A percentile compares a stretch with the other conserved stretches of the same genome.
Conservation (phyloP, 2,113 vertebrate genomes). For the Dicaeum eximium region DNA sequence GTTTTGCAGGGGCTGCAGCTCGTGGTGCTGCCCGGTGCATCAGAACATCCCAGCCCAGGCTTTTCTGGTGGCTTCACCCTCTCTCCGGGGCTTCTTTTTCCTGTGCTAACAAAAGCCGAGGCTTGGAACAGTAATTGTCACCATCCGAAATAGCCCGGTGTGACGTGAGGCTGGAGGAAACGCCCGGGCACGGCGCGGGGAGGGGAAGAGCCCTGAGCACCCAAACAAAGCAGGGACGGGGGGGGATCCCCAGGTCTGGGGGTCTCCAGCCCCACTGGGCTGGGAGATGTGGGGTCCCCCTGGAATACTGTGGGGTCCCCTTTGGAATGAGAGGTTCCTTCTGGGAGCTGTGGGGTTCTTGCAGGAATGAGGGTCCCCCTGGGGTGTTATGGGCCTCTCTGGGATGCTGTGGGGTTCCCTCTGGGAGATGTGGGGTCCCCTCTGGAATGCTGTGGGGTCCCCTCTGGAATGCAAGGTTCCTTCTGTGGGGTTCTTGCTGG, state of each 20-base stretch:
- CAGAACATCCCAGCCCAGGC: rapidly evolving
- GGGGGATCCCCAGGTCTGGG: rapidly evolving
- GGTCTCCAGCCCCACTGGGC: rapidly evolving
- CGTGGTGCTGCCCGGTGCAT: rapidly evolving
- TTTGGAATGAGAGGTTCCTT: too few species aligned
- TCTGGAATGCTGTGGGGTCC: too few species aligned
- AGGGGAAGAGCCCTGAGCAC: neutral
- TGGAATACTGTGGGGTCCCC: neutral
- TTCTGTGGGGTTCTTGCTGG: neutral
- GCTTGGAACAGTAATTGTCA: slow-evolving; percentile 48
- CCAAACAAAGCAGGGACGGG: neutral
- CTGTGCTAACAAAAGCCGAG: slow-evolving; percentile 32
- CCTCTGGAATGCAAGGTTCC: too few species aligned
- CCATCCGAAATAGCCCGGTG: neutral
- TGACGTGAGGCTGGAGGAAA: neutral
- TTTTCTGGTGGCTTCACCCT: neutral
- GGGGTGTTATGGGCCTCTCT: too few species aligned
- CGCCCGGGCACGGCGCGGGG: neutral
- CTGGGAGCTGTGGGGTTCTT: too few species aligned
- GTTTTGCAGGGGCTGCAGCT: neutral
- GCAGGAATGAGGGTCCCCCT: neutral
- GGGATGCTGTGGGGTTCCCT: too few species aligned
- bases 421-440: too few species aligned
- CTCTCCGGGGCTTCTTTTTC: slow-evolving; percentile 20
- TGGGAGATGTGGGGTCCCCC: neutral